These are phyloP conservation scores for Smutsia gigantea DNA, from an alignment of 2,797 vertebrate genomes.

Conservation along the genomic window DNA sequence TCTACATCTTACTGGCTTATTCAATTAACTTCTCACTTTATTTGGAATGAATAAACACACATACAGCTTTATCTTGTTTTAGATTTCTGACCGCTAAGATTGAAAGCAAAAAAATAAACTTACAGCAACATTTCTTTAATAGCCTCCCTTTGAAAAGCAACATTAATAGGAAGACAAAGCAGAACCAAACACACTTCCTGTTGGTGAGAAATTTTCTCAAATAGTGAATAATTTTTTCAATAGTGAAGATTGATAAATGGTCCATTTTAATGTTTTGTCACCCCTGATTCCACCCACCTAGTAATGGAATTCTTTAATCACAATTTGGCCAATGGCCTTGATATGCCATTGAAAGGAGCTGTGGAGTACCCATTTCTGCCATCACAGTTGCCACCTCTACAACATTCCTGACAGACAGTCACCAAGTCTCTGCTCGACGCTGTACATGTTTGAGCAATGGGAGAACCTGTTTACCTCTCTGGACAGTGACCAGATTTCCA, in stretches of 20 bases:
- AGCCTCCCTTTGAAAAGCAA: neutral
- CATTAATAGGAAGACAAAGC: neutral
- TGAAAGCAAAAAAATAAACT: constrained; percentile 12
- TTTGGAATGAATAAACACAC: neutral
- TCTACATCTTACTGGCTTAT: neutral
- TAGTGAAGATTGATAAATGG: neutral
- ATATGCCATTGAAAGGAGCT: neutral
- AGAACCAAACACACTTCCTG: neutral
- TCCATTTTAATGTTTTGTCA: neutral
- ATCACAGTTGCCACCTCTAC: neutral
- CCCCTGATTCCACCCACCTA: neutral
- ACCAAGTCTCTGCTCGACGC: neutral
- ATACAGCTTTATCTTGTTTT: neutral
- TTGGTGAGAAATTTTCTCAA: neutral
- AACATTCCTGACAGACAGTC: no score
- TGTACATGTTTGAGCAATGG: neutral
- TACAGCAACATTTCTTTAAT: neutral
- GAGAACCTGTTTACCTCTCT: neutral
- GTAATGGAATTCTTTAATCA: neutral
- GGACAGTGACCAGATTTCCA: neutral
- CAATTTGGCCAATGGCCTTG: neutral
- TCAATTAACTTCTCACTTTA: neutral
- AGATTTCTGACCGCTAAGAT: constrained; percentile 37
- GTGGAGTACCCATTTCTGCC: neutral
- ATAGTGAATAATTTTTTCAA: neutral